These are phyloP conservation scores for Phengaris alcon DNA, from an alignment of 2,888 invertebrate genomes.

Conservation along the genomic window DNA sequence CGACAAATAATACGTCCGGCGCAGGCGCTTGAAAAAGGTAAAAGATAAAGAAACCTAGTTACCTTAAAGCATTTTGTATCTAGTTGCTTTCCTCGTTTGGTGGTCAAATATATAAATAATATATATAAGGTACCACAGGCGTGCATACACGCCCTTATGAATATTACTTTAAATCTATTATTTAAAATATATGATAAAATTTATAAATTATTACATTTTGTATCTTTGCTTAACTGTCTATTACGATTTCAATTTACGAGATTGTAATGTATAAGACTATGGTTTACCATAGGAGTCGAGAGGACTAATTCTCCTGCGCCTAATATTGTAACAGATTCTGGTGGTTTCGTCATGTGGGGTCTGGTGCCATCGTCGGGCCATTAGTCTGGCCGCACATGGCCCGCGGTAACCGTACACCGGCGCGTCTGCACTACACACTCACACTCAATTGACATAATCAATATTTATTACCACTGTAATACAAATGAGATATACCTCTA, in stretches of 20 bases:
- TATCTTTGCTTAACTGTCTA: too few relatives aligned
- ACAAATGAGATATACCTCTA: background rate
- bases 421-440: conserved; percentile 3
- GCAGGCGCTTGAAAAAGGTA: conserved; percentile 14
- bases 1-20: conserved; percentile 47
- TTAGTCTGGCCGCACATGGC: conserved; percentile 14
- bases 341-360: conserved; percentile 2
- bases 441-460: background rate
- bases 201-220: too few relatives aligned
- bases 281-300: too few relatives aligned
- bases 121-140: too few relatives aligned
- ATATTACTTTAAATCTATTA: too few relatives aligned
- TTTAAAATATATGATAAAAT: too few relatives aligned
- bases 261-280: too few relatives aligned
- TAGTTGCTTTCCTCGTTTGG: background rate
- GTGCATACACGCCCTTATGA: too few relatives aligned
- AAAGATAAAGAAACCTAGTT: background rate
- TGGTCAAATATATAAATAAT: too few relatives aligned
- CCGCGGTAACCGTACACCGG: conserved; percentile 30
- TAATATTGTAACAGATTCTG: background rate
- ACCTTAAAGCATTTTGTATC: background rate
- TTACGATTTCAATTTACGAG: too few relatives aligned
- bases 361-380: background rate
- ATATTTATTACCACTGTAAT: background rate
- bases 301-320: too few relatives aligned